Evolutionary conservation across 2,113 vertebrate genomes (phyloP).

Genomic region (Anthoscopus minutus): DNA sequence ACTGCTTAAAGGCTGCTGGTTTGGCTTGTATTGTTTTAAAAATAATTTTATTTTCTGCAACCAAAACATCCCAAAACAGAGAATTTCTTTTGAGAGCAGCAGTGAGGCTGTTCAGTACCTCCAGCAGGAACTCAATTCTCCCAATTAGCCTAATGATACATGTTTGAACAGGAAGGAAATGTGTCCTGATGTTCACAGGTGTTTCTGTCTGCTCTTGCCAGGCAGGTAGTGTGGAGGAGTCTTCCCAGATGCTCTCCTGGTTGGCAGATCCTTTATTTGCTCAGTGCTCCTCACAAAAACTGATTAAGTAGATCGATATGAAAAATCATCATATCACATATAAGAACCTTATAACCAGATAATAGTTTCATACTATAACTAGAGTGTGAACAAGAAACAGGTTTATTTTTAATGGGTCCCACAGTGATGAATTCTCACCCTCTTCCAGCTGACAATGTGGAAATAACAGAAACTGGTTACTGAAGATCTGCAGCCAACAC

Average conservation of each 20-base stretch:
- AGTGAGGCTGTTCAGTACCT: neutral
- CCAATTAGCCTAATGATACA: neutral
- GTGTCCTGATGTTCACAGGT: neutral
- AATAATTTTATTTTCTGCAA: neutral
- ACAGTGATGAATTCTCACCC: neutral
- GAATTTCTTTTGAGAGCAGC: neutral
- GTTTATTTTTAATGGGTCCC: neutral
- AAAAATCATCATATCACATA: neutral
- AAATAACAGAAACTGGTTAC: neutral
- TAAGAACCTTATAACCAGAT: neutral
- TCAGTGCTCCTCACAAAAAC: neutral
- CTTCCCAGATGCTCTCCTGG: neutral
- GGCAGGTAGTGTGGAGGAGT: neutral
- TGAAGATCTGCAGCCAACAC: neutral
- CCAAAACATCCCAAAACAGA: neutral
- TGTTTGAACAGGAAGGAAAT: neutral
- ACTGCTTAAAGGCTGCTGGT: neutral
- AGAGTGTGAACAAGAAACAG: neutral
- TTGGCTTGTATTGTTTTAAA: neutral
- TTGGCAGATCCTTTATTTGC: neutral
- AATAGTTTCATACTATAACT: neutral
- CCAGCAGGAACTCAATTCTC: neutral
- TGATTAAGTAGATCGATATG: neutral
- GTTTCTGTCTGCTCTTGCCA: neutral
- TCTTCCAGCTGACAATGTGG: neutral